Conservation (phyloP, 2,888 invertebrate genomes). For the Craniophora ligustri region DNA sequence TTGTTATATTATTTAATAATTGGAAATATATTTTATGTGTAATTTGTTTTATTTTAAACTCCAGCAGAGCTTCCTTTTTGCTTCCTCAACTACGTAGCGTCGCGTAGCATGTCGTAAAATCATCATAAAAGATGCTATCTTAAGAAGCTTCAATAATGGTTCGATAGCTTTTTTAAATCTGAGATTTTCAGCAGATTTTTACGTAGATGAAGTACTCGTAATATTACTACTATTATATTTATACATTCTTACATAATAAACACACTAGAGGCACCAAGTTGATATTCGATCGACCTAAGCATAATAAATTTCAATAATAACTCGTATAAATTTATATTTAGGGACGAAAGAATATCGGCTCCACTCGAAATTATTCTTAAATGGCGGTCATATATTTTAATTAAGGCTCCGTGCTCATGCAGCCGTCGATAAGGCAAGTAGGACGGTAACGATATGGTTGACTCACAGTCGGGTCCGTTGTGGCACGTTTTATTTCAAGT, state of each 20-base stretch:
- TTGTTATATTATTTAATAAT: no score
- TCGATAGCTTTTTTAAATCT: no score
- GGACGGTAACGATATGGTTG: slow-evolving; percentile 65
- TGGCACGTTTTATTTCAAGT: slow-evolving; percentile 81
- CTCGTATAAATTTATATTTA: slow-evolving; percentile 74
- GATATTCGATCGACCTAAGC: slow-evolving; percentile 27
- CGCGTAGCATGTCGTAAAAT: no score
- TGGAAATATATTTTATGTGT: no score
- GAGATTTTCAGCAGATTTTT: no score
- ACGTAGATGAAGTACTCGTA: no score
- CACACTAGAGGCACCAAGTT: slow-evolving; percentile 15
- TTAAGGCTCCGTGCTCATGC: slow-evolving; percentile 78
- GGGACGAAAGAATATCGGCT: slow-evolving; percentile 68
- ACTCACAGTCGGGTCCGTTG: slow-evolving; percentile 63
- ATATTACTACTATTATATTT: no score
- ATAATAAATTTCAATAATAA: slow-evolving; percentile 69
- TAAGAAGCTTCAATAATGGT: no score
- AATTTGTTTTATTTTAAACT: no score
- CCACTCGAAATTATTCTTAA: slow-evolving; percentile 76
- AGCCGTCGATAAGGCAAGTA: slow-evolving; percentile 77
- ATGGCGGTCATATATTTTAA: slow-evolving; percentile 84
- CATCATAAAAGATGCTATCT: no score
- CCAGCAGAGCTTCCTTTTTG: no score
- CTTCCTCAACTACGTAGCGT: no score
- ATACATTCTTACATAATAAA: background rate